Percentiles rank a stretch among this genome's conserved stretches.
Conservation (phyloP, 2,113 vertebrate species). For the Grus americana region DNA sequence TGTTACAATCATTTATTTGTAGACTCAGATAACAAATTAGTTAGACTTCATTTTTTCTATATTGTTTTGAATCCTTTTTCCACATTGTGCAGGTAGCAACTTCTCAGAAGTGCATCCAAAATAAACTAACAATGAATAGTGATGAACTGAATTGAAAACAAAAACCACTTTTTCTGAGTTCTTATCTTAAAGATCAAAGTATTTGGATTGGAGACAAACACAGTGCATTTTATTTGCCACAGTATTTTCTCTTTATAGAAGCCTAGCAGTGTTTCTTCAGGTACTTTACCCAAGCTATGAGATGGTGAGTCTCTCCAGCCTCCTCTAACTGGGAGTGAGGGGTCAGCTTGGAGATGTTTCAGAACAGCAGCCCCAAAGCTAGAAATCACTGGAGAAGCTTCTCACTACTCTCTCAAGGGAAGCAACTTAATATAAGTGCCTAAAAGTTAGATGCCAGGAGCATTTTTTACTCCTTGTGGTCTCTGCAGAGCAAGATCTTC, state of each 20-base stretch:
- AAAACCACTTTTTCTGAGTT: not conserved
- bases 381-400: not conserved
- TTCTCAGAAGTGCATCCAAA: slow-evolving; percentile 46
- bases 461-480: not conserved
- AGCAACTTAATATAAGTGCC: not conserved
- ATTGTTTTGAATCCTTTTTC: not conserved
- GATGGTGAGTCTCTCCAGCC: not conserved
- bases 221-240: not conserved
- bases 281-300: not conserved
- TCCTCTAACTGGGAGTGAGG: not conserved
- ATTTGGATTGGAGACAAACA: not conserved
- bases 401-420: not conserved
- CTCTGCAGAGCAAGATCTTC: not conserved
- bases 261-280: not conserved
- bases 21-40: not conserved
- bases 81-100: not conserved
- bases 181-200: slow-evolving; percentile 36
- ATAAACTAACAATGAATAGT: not conserved
- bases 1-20: not conserved
- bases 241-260: not conserved
- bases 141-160: not conserved
- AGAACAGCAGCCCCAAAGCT: not conserved
- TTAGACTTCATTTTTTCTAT: not conserved
- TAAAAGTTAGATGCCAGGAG: not conserved
- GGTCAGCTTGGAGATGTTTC: not conserved